Base-by-base conservation (phyloP, 2,113 vertebrate genomes). In the Spea bombifrons region DNA sequence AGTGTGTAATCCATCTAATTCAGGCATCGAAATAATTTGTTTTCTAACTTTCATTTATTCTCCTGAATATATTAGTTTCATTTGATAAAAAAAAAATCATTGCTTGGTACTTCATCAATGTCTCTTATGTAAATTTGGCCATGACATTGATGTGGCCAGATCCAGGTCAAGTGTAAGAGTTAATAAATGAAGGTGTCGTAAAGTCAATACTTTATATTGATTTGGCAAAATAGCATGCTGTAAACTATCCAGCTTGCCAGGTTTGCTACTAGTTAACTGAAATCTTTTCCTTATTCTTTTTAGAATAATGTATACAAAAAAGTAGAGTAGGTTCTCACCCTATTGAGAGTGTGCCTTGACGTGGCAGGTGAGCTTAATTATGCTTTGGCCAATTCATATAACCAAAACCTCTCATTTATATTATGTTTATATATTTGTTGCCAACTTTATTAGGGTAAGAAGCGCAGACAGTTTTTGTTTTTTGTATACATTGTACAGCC, bases 171-270 rank as follows among this genome's bases (percentile, higher is more conserved):
- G 68, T 76, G 66, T 76, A 67, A 16, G 53, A 76, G 50, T 57
- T 68, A 76, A 76, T 69, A 76, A 76, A 76, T 76, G 66, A 76
- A 76, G 66, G 66, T 61, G 75, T 66, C 67, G 68, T 69, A 55
- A 69, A 76, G 46, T 76, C 75, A 76, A 76, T 76, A 61, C 53
- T 57, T 44, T 13, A 55, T 68, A 76, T 59, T 59, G 75, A 69
- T 76, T 69, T 17, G 9, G 53, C 48, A 49, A 59, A 69, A 67
- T n/a, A n/a, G 75, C 47, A n/a, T 53, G 46, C 13, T 69, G 66
- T 76, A 48, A 76, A 48, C 53, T 44, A 57, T 48, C n/a, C 12
- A 13, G 52, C 17, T 55, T 7, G 12, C 9, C 17, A 68, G 55
- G 46, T 69, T 12, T 76, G 9, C 16, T 45, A 47, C 17, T 69